These are phyloP conservation scores for Ibycter americanus DNA, from an alignment of 2,797 vertebrate species.

Conservation along the genomic window DNA sequence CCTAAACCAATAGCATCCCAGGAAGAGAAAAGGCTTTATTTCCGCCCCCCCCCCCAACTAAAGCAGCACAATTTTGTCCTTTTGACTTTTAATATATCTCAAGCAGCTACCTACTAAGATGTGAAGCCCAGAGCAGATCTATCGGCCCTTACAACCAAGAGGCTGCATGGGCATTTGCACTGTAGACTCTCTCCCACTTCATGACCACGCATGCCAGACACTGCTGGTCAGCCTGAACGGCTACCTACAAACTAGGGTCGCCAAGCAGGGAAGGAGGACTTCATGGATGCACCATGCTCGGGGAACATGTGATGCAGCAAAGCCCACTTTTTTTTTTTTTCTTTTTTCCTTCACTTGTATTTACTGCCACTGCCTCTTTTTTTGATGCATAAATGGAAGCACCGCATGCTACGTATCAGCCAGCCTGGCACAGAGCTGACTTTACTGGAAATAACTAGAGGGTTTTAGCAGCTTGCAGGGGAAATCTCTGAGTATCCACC, in stretches of 20 bases:
- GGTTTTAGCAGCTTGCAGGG: not conserved
- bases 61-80: not conserved
- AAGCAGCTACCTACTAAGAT: not conserved
- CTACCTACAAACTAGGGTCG: not conserved
- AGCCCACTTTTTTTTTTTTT: too few relatives aligned
- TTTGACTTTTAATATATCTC: not conserved
- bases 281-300: not conserved
- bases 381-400: not conserved
- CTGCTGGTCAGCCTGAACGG: not conserved
- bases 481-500: not conserved
- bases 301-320: not conserved
- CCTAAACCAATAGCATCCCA: not conserved
- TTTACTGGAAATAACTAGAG: not conserved
- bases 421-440: not conserved
- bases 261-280: not conserved
- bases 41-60: too few relatives aligned
- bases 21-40: not conserved
- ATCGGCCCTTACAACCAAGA: not conserved
- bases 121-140: not conserved
- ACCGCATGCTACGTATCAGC: not conserved
- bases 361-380: not conserved
- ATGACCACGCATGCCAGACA: not conserved
- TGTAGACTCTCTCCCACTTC: not conserved
- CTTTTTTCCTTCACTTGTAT: not conserved
- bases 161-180: not conserved